Evolutionary conservation across 1,140 invertebrate species (phyloP).

Genomic region (Lucilia sericata): DNA sequence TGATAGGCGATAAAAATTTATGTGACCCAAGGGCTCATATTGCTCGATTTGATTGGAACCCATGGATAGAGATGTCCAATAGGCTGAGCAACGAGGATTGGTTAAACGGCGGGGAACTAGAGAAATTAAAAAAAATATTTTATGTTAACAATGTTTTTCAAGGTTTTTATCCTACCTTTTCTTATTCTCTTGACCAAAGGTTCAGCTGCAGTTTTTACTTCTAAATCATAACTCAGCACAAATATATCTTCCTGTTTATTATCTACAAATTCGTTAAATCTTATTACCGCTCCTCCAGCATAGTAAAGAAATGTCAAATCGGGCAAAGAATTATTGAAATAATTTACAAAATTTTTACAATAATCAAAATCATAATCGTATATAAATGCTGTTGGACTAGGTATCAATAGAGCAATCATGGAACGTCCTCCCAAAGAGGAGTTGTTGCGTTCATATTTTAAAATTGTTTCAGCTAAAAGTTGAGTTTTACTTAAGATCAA

Average conservation of each 20-base stretch:
- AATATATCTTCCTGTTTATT: constrained; percentile 67
- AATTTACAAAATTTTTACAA: constrained; percentile 66
- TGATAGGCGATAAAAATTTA: constrained; percentile 76
- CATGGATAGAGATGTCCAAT: constrained; percentile 61
- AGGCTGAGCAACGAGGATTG: constrained; percentile 72
- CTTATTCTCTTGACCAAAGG: constrained; percentile 60
- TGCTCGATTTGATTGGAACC: constrained; percentile 64
- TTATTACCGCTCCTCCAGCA: constrained; percentile 68
- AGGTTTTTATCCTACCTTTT: constrained; percentile 54
- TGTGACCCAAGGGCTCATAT: constrained; percentile 72
- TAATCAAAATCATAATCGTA: constrained; percentile 68
- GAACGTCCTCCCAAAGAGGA: constrained; percentile 70
- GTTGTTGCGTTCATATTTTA: constrained; percentile 66
- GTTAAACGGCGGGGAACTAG: constrained; percentile 74
- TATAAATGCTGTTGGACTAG: constrained; percentile 64
- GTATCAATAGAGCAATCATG: constrained; percentile 70
- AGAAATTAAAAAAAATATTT: constrained; percentile 7
- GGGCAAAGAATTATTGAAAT: constrained; percentile 69
- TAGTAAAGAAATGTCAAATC: constrained; percentile 70
- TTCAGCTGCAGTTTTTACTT: constrained; percentile 50
- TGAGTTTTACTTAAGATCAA: constrained; percentile 67
- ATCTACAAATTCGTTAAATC: constrained; percentile 68
- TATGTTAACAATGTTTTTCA: neutral
- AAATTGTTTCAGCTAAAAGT: constrained; percentile 59
- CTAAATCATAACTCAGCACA: constrained; percentile 52